Percentiles rank a stretch among this genome's conserved stretches.
Evolutionary conservation across 2,113 vertebrate species (phyloP).

Genomic region (Procavia capensis): DNA sequence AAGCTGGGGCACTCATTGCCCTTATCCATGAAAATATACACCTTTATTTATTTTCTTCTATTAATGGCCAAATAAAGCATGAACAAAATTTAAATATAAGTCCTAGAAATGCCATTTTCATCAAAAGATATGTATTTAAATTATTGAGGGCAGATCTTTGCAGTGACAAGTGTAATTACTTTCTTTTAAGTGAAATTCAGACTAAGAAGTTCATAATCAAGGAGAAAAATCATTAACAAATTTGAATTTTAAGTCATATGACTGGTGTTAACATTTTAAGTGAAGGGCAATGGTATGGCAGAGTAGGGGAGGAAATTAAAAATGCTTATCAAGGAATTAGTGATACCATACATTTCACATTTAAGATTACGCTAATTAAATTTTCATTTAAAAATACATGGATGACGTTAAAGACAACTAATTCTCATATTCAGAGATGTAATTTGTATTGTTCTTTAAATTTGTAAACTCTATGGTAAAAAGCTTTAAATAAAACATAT

Average conservation of each 20-base stretch:
- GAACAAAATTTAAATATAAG: neutral
- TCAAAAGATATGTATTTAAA: conserved; percentile 7
- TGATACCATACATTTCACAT: conserved; percentile 47
- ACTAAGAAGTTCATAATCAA: conserved; percentile 35
- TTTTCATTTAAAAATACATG: conserved; percentile 41
- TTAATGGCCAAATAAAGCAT: neutral
- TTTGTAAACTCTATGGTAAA: conserved; percentile 1
- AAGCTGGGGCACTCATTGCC: neutral
- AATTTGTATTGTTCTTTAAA: conserved; percentile 48
- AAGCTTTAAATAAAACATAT: conserved; percentile 34
- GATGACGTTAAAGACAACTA: conserved; percentile 41
- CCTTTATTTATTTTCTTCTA: neutral
- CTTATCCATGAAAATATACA: neutral
- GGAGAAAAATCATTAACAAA: conserved; percentile 12
- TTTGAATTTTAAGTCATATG: conserved; percentile 55
- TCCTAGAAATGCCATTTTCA: neutral
- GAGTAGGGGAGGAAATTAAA: neutral
- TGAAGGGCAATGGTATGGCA: neutral
- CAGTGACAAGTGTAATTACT: neutral
- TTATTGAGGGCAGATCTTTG: neutral
- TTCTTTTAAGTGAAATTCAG: conserved; percentile 45
- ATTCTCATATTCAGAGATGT: conserved; percentile 42
- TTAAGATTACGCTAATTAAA: neutral
- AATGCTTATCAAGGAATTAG: neutral
- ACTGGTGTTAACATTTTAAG: conserved; percentile 49